Base-by-base conservation (phyloP, 2,888 invertebrate species). In the Zygothrica quintamaculata region DNA sequence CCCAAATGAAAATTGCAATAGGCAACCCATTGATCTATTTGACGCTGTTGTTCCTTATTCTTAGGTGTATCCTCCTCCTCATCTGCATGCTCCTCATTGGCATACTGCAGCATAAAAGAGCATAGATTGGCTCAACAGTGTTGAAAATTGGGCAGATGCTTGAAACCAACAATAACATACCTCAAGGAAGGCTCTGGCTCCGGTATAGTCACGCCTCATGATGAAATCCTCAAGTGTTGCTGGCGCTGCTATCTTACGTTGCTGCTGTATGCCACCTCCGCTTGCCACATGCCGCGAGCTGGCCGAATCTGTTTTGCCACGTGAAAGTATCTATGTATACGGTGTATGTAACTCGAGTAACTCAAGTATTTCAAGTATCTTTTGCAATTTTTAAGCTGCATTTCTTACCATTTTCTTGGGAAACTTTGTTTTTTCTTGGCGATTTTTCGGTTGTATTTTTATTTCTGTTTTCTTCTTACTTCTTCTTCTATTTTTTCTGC, bases 1-100 rank as follows among this genome's bases (percentile, higher is more conserved):
- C 98, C 99, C 64, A 98, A 92, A 91, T 99, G 99, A 91, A 99
- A 99, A 84, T 96, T 95, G 90, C 98, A 98, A 92, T 98, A 99
- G 0, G 97, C 99, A 65, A 96, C 94, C 99, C 99, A 99, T 75
- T 96, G 92, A 50, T 96, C 95, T 11, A 91, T 88, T 91, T 92
- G 92, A 4, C 78, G 67, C 42, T 85, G 84, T 15, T 87, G 84
- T 15, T 78, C 68, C 3, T 80, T 82, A 15, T 78, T 82, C 6
- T 88, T 87, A 11, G 36, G 40, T 0, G 36, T 13, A 11, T 66
- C 67, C 7, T 78, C 71, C n/a, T 74, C 72, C 6, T 79, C 79
- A 18, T 64, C 77, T 3, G 72, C 81, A 3, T 67, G 71, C 0
- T 64, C 84, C 4, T 78, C 88, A 42, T 75, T 79, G 11, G 88